Base-by-base conservation (phyloP, 2,113 vertebrate genomes). In the Chunga burmeisteri region DNA sequence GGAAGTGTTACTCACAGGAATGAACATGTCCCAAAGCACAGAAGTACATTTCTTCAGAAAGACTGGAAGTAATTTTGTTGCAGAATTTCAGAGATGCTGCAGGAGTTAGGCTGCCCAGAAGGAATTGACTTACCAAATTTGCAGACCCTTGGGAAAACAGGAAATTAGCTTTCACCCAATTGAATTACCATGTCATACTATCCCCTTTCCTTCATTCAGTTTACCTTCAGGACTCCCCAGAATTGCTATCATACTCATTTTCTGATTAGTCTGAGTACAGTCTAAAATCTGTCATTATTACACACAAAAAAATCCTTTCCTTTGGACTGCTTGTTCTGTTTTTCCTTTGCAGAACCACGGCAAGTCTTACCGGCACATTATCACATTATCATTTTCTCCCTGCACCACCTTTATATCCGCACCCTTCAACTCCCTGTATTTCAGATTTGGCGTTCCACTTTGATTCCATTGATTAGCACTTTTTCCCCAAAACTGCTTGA, bases 41-140 rank as follows among this genome's bases (percentile, higher is more conserved):
- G 68, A 96, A 87, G 40, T 67, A 74, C 36, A 77, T 94, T 94
- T 85, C 74, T 81, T 94, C 42, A 91, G 82, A 95, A 86, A 71
- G 32, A 88, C 79, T 88, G 65, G 40, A 88, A 91, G 40, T 58
- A 78, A 81, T 92, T 92, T 53, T 6, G 29, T 38, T 75, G 44
- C 83, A 92, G 67, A 90, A 86, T 86, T 93, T 94, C 42, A 81
- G 55, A 86, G 49, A 71, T 68, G 77, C 30, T 93, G 36, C 42
- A 71, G 50, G 50, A 94, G 81, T 83, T 67, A 66, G 59, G 38
- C 29, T 88, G 7, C 63, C 52, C 56, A 92, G 55, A 94, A 90
- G 44, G 27, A 90, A 80, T 2, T 78, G 77, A 61, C 58, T 81
- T 94, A 89, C 13, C 72, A 86, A 42, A 75, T 83, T 88, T 93